phyloP scores from a whole-genome alignment of 2,797 vertebrate genomes.

The Myotis myotis region DNA sequence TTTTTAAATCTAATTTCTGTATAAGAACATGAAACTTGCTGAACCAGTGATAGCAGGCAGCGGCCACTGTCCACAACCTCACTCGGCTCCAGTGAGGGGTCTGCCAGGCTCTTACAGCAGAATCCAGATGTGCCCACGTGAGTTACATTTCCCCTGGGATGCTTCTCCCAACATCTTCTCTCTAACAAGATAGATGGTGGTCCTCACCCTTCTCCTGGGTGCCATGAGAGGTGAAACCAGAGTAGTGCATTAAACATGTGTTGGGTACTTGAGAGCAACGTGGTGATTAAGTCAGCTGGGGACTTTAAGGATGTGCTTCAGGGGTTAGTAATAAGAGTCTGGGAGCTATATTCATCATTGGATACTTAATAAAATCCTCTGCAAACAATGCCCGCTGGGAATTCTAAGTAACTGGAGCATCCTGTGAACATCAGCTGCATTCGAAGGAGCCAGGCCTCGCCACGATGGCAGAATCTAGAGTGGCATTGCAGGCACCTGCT shows the following conservation, averaged over 20 bases:
- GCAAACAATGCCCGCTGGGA: slow-evolving; percentile 42
- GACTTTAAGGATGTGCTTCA: slow-evolving; percentile 60
- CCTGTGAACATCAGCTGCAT: slow-evolving; percentile 24
- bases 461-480: slow-evolving; percentile 44
- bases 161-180: background rate
- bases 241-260: slow-evolving; percentile 14
- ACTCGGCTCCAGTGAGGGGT: background rate
- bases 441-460: slow-evolving; percentile 10
- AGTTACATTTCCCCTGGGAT: background rate
- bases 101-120: background rate
- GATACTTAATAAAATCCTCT: slow-evolving; percentile 77
- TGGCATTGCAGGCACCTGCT: background rate
- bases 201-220: background rate
- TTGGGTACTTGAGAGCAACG: slow-evolving; percentile 63
- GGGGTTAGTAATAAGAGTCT: slow-evolving; percentile 56
- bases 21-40: background rate
- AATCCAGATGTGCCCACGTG: slow-evolving; percentile 10
- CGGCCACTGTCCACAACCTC: background rate
- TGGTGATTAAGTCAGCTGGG: slow-evolving; percentile 72
- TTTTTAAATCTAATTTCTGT: background rate
- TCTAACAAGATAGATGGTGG: slow-evolving; percentile 4
- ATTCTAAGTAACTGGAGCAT: background rate
- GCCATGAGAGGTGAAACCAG: background rate
- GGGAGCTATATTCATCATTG: slow-evolving; percentile 70
- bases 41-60: background rate